phyloP scores from a whole-genome alignment of 2,888 invertebrate genomes.

The Yponomeuta cagnagella region DNA sequence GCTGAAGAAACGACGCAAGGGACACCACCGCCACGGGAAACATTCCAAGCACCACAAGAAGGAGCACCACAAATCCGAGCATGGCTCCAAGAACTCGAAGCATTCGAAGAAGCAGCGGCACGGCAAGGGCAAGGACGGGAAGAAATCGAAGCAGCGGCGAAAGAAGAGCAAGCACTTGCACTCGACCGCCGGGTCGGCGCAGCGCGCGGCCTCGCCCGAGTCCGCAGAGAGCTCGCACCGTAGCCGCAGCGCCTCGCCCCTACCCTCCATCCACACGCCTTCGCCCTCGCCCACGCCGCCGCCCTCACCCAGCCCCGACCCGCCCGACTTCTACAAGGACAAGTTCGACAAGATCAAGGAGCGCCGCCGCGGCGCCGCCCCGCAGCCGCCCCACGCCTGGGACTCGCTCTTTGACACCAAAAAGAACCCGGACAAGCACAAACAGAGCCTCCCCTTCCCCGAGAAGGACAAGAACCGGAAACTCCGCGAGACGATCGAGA shows the following conservation, averaged over 20 bases:
- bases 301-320: slow-evolving; percentile 35
- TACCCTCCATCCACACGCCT: slow-evolving; percentile 64
- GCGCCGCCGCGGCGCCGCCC: slow-evolving; percentile 69
- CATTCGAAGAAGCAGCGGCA: slow-evolving; percentile 56
- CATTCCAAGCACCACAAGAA: slow-evolving; percentile 66
- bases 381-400: slow-evolving; percentile 49
- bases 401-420: slow-evolving; percentile 65
- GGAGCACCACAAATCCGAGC: slow-evolving; percentile 48
- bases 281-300: slow-evolving; percentile 55
- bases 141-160: slow-evolving; percentile 67
- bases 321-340: slow-evolving; percentile 67
- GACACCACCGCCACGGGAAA: slow-evolving; percentile 64
- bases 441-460: slow-evolving; percentile 46
- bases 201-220: slow-evolving; percentile 43
- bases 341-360: slow-evolving; percentile 79
- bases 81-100: slow-evolving; percentile 38
- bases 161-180: slow-evolving; percentile 56
- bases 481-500: slow-evolving; percentile 77
- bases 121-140: slow-evolving; percentile 61
- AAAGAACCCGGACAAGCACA: slow-evolving; percentile 57
- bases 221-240: slow-evolving; percentile 61
- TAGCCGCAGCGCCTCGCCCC: slow-evolving; percentile 61
- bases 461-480: slow-evolving; percentile 72
- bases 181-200: slow-evolving; percentile 34
- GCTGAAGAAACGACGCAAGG: slow-evolving; percentile 61